Evolutionary conservation across 2,797 vertebrate species (phyloP).

Genomic region (Psittacula derbiana): DNA sequence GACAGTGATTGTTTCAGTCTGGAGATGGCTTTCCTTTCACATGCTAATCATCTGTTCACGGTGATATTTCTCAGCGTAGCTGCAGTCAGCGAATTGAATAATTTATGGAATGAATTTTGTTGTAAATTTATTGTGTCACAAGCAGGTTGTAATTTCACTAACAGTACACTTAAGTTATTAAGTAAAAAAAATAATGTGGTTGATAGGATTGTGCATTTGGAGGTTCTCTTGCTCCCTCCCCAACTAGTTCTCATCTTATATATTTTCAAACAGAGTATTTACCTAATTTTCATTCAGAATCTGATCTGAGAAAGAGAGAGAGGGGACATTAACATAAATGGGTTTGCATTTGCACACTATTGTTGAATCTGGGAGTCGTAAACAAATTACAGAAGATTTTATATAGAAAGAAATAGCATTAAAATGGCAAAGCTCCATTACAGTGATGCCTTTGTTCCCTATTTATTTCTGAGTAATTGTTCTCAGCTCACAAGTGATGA

Average conservation of each 20-base stretch:
- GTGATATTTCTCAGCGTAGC: constrained; percentile 77
- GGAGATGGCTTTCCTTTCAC: constrained; percentile 81
- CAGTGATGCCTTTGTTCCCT: neutral
- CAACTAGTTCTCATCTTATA: constrained; percentile 74
- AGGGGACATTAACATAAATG: constrained; percentile 77
- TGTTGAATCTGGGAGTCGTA: constrained; percentile 76
- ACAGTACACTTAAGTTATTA: constrained; percentile 87
- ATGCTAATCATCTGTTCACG: constrained; percentile 83
- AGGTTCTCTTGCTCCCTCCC: constrained; percentile 47
- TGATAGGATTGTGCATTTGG: constrained; percentile 74
- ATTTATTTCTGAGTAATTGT: constrained; percentile 32
- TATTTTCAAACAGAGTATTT: constrained; percentile 83
- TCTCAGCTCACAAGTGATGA: neutral
- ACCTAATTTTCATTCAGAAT: constrained; percentile 82
- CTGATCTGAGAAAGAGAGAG: constrained; percentile 70
- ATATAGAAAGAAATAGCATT: constrained; percentile 73
- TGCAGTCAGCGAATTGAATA: constrained; percentile 83
- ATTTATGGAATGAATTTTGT: constrained; percentile 85
- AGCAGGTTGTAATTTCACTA: constrained; percentile 87
- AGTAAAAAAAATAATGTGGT: constrained; percentile 77
- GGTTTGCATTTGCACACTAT: constrained; percentile 77
- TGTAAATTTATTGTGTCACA: constrained; percentile 87
- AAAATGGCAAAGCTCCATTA: neutral
- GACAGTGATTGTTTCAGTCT: constrained; percentile 81
- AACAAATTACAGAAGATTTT: constrained; percentile 79